phyloP scores from a whole-genome alignment of 1,140 invertebrate genomes.

The Cyclargus thomasi region DNA sequence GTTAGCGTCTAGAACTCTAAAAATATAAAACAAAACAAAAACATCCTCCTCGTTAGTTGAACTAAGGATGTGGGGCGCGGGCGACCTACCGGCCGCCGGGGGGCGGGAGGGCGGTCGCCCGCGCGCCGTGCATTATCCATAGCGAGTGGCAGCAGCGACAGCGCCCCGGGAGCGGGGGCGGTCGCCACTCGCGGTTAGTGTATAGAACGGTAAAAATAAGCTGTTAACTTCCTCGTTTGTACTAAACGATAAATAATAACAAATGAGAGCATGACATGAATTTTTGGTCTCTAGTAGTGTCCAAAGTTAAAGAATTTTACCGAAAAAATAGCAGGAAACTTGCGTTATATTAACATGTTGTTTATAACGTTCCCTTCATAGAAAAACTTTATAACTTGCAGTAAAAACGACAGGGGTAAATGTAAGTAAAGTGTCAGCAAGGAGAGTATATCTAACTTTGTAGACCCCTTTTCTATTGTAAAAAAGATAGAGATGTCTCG shows the following conservation, averaged over 20 bases:
- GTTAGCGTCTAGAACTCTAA: slow-evolving; percentile 39
- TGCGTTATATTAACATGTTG: no score
- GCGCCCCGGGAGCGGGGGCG: no score
- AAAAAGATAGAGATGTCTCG: no score
- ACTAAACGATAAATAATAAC: slow-evolving; percentile 13
- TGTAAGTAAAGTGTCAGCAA: no score
- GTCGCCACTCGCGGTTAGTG: background rate
- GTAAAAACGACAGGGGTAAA: no score
- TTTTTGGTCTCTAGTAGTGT: slow-evolving; percentile 11
- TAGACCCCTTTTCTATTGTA: no score
- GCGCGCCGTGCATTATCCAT: background rate
- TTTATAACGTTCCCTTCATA: no score
- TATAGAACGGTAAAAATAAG: slow-evolving; percentile 18
- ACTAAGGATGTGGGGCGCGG: slow-evolving; percentile 8
- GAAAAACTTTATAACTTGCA: no score
- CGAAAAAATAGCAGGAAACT: no score
- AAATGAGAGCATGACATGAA: slow-evolving; percentile 19
- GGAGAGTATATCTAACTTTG: no score
- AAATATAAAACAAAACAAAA: slow-evolving; percentile 32
- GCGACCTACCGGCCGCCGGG: background rate
- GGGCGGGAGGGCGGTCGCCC: background rate
- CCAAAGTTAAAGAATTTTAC: slow-evolving; percentile 16
- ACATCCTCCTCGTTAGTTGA: slow-evolving; percentile 6
- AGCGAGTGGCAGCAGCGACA: background rate
- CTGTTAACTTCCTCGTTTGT: slow-evolving; percentile 25